Evolutionary conservation across 2,888 invertebrate genomes (phyloP), one percentile per base, ranked within the genome.

Genomic region (Tolmerus cingulatus): DNA sequence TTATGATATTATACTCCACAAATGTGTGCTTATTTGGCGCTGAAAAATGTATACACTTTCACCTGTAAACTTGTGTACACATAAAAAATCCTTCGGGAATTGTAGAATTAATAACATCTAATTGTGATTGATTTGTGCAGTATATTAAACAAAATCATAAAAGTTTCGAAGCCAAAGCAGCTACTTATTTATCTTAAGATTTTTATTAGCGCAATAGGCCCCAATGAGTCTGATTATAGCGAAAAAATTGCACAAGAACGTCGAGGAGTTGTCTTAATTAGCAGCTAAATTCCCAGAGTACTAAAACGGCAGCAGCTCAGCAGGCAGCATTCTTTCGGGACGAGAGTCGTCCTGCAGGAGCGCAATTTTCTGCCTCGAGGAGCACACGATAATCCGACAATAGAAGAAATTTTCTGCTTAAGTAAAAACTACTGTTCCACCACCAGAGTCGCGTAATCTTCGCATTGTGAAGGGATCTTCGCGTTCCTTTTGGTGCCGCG

Each of bases 341-440:
- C 30, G n/a, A 30, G 34, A 34, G 34, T 34, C 34, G 55, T 55
- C 51, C 27, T 84, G 23, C 40, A 66, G 12, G 34, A n/a, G 27
- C 19, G 19, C 23, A 23, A 74, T 86, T 86, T 86, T 86, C 86
- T 78, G 78, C 78, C 78, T 79, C 78, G 57, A 78, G 66, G 19
- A 86, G 66, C 86, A 79, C 86, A 78, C 40, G 76, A 77, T 66
- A 86, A 78, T 12, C 55, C 40, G 66, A 86, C 86, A 86, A 86
- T 86, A 77, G 55, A 86, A 79, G 34, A 86, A 86, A 66, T 86
- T 86, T 86, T 86, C 86, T 86, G 86, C 86, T 86, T 27, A 86
- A 86, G 37, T 86, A 85, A 74, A 85, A 85, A 85, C 85, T 85
- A 74, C 85, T 85, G 46, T 43, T 85, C 43, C 34, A 74, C 74